Base-by-base conservation (phyloP, 2,797 vertebrate genomes). In the Microctenopoma stevenorrisi region DNA sequence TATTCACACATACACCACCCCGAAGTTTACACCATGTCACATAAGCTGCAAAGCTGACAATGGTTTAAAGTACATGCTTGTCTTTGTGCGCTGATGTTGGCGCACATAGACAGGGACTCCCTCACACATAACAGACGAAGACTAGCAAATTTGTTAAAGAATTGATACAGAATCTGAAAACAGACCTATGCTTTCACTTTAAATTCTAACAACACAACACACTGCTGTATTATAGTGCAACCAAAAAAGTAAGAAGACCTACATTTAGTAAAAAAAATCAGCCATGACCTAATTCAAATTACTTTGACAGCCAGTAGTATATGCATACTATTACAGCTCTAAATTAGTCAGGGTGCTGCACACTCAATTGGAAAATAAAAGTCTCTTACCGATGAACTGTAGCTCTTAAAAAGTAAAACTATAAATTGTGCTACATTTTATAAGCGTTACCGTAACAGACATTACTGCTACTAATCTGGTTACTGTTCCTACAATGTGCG, bases 11-110 rank as follows among this genome's bases (percentile, higher is more conserved):
- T 59, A 40, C 60, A 48, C 3, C 72, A 52, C 13, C 51, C 2
- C 3, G 22, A 47, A 56, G 56, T 63, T 58, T 59, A 37, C 72
- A 74, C 68, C 42, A 59, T 40, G 56, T 51, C 76, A 72, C 51
- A 54, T 67, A 70, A 82, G 70, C 52, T 63, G 70, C 47, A 59
- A 83, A 40, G 56, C 74, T 63, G 79, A 76, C 76, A 78, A 87
- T 83, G 68, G 68, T 22, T n/a, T 7, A 22, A 4, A 33, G 30
- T 33, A 33, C 37, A 22, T 2, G 50, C 47, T 59, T 13, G 67
- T 64, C 48, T 59, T 52, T 54, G 33, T 55, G 35, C n/a, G 66
- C 22, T 15, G 4, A 60, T 59, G 72, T 50, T 51, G 15, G 11
- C 37, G 35, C 35, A 10, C 25, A 22, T 28, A 12, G 38, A 5